Conservation (phyloP, 2,797 vertebrate genomes). For the Brotula barbata region DNA sequence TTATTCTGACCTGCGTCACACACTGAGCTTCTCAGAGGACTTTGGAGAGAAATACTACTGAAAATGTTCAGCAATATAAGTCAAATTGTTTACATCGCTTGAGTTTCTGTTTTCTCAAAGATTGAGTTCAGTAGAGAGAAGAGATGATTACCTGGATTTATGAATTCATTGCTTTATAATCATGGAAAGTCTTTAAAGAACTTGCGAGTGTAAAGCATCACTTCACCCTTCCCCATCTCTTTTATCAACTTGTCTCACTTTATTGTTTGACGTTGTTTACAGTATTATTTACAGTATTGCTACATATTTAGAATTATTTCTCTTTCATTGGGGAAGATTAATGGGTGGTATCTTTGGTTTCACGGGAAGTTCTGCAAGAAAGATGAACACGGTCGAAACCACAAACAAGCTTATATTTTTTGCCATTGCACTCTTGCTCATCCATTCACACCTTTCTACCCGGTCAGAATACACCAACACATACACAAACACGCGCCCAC, state of each 20-base stretch:
- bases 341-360: conserved; percentile 45
- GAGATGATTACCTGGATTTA: not conserved
- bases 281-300: no score
- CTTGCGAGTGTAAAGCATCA: not conserved
- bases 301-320: no score
- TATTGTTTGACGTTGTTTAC: conserved; percentile 6
- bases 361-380: conserved; percentile 50
- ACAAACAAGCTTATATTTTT: conserved; percentile 35
- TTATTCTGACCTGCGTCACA: no score
- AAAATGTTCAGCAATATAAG: no score
- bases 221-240: conserved; percentile 34
- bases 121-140: not conserved
- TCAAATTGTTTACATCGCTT: conserved; percentile 5
- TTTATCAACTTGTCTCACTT: conserved; percentile 34
- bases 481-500: not conserved
- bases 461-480: no score
- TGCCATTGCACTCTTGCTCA: conserved; percentile 11
- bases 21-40: no score
- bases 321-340: conserved; percentile 38
- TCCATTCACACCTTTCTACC: not conserved
- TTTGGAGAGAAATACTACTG: no score
- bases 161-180: no score
- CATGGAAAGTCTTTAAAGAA: no score
- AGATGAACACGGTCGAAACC: conserved; percentile 55
- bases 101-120: conserved; percentile 6